phyloP scores from a whole-genome alignment of 2,888 invertebrate genomes.

The Adineta ricciae region DNA sequence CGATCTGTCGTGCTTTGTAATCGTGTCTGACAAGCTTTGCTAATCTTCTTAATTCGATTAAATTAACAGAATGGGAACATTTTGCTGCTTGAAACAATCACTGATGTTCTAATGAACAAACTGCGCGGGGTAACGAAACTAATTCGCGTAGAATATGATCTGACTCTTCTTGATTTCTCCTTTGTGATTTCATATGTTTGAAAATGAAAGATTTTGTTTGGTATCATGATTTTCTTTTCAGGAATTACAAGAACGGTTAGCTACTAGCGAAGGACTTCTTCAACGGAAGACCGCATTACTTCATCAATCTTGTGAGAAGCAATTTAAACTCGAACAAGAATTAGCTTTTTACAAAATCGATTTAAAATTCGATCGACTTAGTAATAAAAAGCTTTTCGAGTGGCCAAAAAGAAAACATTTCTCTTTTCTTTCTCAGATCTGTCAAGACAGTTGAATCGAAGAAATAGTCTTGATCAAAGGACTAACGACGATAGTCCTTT shows the following conservation, averaged over 20 bases:
- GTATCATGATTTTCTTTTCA: background rate
- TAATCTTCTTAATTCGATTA: too few relatives aligned
- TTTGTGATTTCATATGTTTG: too few relatives aligned
- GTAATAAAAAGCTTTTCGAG: constrained; percentile 35
- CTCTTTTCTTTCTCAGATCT: background rate
- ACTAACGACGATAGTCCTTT: background rate
- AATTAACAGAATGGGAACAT: too few relatives aligned
- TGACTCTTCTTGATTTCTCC: too few relatives aligned
- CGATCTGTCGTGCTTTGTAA: too few relatives aligned
- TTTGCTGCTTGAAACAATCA: too few relatives aligned
- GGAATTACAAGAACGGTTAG: background rate
- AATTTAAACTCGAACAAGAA: constrained; percentile 49
- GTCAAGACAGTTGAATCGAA: background rate
- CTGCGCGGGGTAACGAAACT: too few relatives aligned
- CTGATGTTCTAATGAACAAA: too few relatives aligned
- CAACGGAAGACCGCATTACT: constrained; percentile 42
- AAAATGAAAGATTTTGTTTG: too few relatives aligned
- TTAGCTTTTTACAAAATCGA: constrained; percentile 50
- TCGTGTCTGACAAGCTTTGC: too few relatives aligned
- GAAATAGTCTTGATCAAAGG: background rate
- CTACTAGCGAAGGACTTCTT: background rate
- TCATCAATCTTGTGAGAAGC: constrained; percentile 47
- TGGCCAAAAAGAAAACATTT: background rate
- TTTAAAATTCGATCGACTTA: constrained; percentile 47
- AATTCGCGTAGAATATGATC: too few relatives aligned